These are phyloP conservation scores for Probaryconus sp. DNA, from an alignment of 1,140 invertebrate genomes.

Conservation along the genomic window DNA sequence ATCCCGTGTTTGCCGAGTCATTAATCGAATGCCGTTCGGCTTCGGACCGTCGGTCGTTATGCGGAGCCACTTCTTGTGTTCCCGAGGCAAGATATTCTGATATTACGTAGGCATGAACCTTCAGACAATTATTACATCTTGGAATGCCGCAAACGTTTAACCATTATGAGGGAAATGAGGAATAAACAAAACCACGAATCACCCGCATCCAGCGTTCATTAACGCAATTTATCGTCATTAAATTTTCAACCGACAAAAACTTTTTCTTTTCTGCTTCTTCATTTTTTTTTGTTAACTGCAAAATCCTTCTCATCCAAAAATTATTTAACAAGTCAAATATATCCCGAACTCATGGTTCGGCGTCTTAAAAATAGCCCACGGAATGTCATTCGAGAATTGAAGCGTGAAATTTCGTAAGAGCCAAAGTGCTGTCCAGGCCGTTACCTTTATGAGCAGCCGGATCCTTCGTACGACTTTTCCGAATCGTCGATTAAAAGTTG, in stretches of 20 bases:
- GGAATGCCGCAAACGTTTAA: constrained; percentile 60
- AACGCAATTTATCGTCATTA: too few relatives aligned
- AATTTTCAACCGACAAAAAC: too few relatives aligned
- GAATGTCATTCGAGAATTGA: too few relatives aligned
- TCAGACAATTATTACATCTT: constrained; percentile 70
- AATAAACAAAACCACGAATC: constrained; percentile 19
- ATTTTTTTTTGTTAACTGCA: too few relatives aligned
- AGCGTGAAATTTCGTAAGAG: constrained; percentile 21
- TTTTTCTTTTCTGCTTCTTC: too few relatives aligned
- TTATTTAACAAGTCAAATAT: too few relatives aligned
- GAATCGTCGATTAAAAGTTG: constrained; percentile 43
- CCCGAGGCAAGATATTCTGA: constrained; percentile 67
- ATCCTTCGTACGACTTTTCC: constrained; percentile 36
- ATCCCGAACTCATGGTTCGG: too few relatives aligned
- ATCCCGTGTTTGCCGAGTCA: constrained; percentile 48
- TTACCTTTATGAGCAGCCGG: constrained; percentile 33
- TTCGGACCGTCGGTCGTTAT: constrained; percentile 46
- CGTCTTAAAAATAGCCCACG: too few relatives aligned
- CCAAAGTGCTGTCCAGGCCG: constrained; percentile 15
- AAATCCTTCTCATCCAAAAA: too few relatives aligned
- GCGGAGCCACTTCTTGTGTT: constrained; percentile 29
- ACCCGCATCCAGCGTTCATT: too few relatives aligned
- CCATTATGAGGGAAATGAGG: neutral
- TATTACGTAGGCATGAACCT: constrained; percentile 60
- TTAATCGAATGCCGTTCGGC: constrained; percentile 56